Evolutionary conservation across 2,888 invertebrate species (phyloP), one percentile per base, ranked within the genome.

Genomic region (Drosophila barbarae): DNA sequence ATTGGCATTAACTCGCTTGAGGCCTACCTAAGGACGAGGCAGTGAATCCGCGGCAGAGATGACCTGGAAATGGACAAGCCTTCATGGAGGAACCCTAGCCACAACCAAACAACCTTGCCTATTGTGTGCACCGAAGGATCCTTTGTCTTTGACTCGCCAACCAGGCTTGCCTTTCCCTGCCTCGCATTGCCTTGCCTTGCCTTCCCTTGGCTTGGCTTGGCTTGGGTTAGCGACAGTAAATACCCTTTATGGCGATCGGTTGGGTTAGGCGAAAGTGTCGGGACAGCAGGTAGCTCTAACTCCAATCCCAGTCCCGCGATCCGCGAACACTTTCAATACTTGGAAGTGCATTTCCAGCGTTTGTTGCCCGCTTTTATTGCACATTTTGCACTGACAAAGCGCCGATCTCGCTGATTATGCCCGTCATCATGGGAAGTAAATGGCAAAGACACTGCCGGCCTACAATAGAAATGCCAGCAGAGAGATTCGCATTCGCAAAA

Each of bases 341-440:
- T 34, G 72, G 85, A 85, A 85, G 69, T 26, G 41, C 41, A 28
- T 18, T 28, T 8, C 47, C 41, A 10, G 21, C 39, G 38, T 15
- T 53, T 59, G 52, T 66, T 34, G 7, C 8, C 55, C 56, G 44
- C 47, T 23, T 81, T 81, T 81, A 85, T 82, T 81, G 73, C 68
- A 61, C 79, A 85, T 81, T 75, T 72, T 84, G 73, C 73, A 46
- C 55, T 54, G 51, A 78, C 84, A 85, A 80, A 83, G 84, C 85
- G 85, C 86, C 84, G 84, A 85, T 85, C 82, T 76, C 69, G 72
- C 82, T 85, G 79, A 81, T 81, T 81, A 81, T 82, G 86, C 64
- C 82, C 57, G 63, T 72, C 69, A 72, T 72, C 69, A 71, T 69
- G 69, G 67, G 71, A 68, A 52, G 71, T 69, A 65, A 65, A 51